Percentiles rank a stretch among this genome's conserved stretches.
phyloP scores from a whole-genome alignment of 2,113 vertebrate genomes.

The Lophochroa leadbeateri region DNA sequence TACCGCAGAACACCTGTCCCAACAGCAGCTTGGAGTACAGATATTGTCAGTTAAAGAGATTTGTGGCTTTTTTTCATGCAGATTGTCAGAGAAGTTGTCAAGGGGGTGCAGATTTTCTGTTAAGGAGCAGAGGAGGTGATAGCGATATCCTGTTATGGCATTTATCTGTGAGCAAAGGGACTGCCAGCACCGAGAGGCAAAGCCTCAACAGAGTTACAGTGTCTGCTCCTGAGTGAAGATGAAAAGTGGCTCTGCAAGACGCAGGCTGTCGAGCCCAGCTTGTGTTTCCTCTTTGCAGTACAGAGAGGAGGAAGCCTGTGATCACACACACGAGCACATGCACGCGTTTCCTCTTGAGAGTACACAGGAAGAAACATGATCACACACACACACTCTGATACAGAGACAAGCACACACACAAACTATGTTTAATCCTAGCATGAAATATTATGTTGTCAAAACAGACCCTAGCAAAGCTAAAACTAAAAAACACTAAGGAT shows the following conservation, averaged over 20 bases:
- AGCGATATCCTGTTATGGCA: neutral
- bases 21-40: neutral
- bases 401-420: neutral
- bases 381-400: fast-evolving
- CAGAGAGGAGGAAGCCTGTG: neutral
- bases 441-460: neutral
- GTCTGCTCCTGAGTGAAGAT: neutral
- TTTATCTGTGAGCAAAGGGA: neutral
- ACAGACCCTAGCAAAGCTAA: neutral
- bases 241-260: neutral
- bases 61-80: neutral
- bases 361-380: fast-evolving
- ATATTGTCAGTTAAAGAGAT: constrained; percentile 27
- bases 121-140: neutral
- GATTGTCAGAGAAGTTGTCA: neutral
- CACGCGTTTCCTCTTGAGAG: neutral
- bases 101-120: neutral
- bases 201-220: neutral
- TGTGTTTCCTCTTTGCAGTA: neutral
- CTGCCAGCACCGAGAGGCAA: neutral
- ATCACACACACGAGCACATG: neutral
- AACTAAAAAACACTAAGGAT: neutral
- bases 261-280: neutral
- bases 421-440: fast-evolving
- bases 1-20: constrained; percentile 44